Base-by-base conservation (phyloP, 1,140 invertebrate genomes). In the Eueides isabella region DNA sequence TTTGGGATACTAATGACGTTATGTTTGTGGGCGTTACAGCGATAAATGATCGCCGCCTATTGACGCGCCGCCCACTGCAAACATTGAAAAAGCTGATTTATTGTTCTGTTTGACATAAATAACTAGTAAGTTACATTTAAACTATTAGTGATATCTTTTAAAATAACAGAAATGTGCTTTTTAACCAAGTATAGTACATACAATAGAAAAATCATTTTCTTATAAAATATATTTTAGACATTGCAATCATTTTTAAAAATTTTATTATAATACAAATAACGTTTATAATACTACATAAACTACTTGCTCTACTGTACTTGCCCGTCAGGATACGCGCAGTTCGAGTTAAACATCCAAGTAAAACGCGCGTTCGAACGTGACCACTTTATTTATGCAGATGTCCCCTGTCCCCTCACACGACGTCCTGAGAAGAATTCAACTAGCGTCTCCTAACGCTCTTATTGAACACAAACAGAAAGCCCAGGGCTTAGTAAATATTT, bases 351-450 rank as follows among this genome's bases (percentile, higher is more conserved):
- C 48, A 63, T 74, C 84, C 81, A 86, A 86, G 82, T 87, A 85
- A 87, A 88, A 85, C 81, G 79, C 80, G 76, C 77, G 79, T 79
- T 78, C 79, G 78, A 78, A 91, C 89, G 88, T 91, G 89, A 89
- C 89, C 83, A 83, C 83, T 85, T 87, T 91, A 89, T 89, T 89
- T 88, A 91, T 89, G 87, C 87, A 91, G 86, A 91, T 91, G 80
- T 85, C 72, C 79, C 80, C 69, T 72, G 70, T 78, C 72, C 79
- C 76, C 77, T 68, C 76, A 72, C 71, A 69, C 74, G 63, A 71
- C 66, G 63, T 74, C 74, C 67, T 73, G 74, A 75, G 78, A 89
- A 86, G 87, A 90, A 91, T 91, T 89, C 87, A 81, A 86, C 82
- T 85, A 86, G 83, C 85, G 77, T 76, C 48, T 64, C 44, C 67